Percentiles rank a stretch among this genome's conserved stretches.
Conservation (phyloP, 1,140 invertebrate genomes). For the Periplaneta americana region DNA sequence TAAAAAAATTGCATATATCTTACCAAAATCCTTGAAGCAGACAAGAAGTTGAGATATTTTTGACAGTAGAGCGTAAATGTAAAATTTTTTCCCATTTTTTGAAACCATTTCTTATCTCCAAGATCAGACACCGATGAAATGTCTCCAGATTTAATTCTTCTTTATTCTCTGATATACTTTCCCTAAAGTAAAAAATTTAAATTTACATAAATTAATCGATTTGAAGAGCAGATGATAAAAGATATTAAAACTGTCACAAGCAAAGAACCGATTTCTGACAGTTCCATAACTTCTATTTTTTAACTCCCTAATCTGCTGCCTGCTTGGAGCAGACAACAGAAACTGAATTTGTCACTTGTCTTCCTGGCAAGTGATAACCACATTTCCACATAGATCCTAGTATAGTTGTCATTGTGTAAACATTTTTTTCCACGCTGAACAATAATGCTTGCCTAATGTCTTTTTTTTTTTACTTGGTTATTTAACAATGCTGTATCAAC, state of each 20-base stretch:
- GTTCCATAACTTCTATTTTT: background rate
- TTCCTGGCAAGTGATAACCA: too few species aligned
- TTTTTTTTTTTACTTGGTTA: too few species aligned
- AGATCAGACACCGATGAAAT: conserved; percentile 42
- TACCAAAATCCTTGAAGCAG: conserved; percentile 42
- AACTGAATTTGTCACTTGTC: too few species aligned
- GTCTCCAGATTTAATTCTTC: conserved; percentile 36
- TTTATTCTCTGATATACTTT: conserved; percentile 2
- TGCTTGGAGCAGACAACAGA: too few species aligned
- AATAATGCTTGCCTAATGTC: too few species aligned
- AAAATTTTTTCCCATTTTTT: conserved; percentile 27
- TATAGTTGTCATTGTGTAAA: too few species aligned
- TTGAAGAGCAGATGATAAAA: background rate
- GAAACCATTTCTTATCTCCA: conserved; percentile 27
- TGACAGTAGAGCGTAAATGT: conserved; percentile 33
- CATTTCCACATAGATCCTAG: too few species aligned
- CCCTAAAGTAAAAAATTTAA: background rate
- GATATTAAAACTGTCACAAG: background rate
- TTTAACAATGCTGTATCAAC: too few species aligned
- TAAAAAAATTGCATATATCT: conserved; percentile 18
- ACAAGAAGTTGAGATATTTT: conserved; percentile 32
- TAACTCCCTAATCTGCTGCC: too few species aligned
- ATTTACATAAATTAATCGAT: background rate
- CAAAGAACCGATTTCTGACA: background rate
- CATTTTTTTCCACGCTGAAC: too few species aligned